Evolutionary conservation across 2,797 vertebrate species (phyloP).

Genomic region (Malurus splendens): DNA sequence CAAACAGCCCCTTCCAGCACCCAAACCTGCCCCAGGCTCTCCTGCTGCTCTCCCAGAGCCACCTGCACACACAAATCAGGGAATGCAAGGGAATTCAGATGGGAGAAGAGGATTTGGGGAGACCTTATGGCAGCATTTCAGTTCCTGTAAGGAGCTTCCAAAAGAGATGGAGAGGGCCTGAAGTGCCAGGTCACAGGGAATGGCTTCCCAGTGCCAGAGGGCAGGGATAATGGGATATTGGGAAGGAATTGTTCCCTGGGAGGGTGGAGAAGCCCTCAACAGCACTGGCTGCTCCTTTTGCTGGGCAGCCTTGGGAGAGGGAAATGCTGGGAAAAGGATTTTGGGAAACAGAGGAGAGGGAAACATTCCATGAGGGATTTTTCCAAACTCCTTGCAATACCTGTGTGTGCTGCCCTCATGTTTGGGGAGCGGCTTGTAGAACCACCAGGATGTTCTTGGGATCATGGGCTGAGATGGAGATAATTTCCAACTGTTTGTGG

Average conservation of each 20-base stretch:
- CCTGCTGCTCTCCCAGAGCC: neutral
- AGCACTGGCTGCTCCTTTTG: neutral
- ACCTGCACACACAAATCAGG: neutral
- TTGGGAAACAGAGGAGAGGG: rapidly evolving
- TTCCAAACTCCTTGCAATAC: neutral
- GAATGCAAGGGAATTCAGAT: neutral
- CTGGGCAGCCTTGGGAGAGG: neutral
- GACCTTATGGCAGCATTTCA: neutral
- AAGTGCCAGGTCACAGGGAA: neutral
- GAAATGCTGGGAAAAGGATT: neutral
- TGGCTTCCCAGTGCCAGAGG: neutral
- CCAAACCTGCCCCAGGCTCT: neutral
- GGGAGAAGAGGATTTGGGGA: neutral
- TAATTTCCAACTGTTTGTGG: no score
- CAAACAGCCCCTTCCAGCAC: neutral
- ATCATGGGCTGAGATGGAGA: rapidly evolving
- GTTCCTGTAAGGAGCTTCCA: neutral
- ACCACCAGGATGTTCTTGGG: rapidly evolving
- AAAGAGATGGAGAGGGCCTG: neutral
- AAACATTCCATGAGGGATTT: neutral
- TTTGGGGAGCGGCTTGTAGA: neutral
- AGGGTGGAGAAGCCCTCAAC: neutral
- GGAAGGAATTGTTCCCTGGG: neutral
- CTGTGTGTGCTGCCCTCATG: rapidly evolving
- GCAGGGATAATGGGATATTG: neutral